Percentiles rank a stretch among this genome's conserved stretches.
Evolutionary conservation across 2,797 vertebrate genomes (phyloP).

Genomic region (Molossus molossus): DNA sequence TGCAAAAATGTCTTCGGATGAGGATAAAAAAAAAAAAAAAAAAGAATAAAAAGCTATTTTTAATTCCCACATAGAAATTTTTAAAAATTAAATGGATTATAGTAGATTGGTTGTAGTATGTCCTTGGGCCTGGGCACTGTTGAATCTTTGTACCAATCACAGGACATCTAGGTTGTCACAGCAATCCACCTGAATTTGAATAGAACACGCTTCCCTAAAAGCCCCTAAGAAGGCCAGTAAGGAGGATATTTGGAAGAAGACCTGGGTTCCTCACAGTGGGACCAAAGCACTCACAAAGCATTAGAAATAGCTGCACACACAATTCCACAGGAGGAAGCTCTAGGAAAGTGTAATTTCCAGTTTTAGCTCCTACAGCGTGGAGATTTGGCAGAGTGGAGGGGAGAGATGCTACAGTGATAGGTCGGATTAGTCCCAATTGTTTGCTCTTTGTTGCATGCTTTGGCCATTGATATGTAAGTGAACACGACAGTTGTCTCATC

Average conservation of each 20-base stretch:
- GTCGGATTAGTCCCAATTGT: background rate
- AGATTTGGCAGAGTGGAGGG: background rate
- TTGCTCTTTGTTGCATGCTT: background rate
- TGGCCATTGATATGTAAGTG: background rate
- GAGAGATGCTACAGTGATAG: background rate
- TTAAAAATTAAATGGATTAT: background rate
- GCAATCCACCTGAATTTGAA: background rate
- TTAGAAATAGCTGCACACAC: background rate
- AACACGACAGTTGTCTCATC: background rate
- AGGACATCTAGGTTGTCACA: background rate
- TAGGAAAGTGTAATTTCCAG: background rate
- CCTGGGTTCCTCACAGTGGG: background rate
- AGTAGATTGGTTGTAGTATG: background rate
- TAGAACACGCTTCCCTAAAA: background rate
- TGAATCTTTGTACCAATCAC: background rate
- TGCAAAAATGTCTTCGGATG: too few relatives aligned
- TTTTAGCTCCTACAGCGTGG: background rate
- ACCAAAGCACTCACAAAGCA: background rate
- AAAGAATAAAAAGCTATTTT: conserved; percentile 23
- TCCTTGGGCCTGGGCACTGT: background rate
- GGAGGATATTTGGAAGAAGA: background rate
- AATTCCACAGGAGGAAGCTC: background rate
- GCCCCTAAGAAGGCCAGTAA: background rate
- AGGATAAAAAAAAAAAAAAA: background rate
- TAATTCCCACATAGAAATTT: background rate